Percentiles rank a stretch among this genome's conserved stretches.
phyloP scores from a whole-genome alignment of 2,113 vertebrate genomes.

The Lophius piscatorius region DNA sequence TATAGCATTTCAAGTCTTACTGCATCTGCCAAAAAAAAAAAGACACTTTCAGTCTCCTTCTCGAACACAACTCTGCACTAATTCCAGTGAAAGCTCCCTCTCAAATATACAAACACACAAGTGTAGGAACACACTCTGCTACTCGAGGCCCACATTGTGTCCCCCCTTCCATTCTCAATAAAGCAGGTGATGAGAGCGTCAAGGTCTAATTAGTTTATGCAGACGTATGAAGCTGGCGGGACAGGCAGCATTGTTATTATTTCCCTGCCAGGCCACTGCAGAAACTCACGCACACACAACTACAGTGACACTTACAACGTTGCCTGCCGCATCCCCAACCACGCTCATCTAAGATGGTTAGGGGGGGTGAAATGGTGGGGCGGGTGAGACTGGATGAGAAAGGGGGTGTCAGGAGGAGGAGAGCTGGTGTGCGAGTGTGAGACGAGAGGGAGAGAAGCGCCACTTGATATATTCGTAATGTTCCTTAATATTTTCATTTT shows the following conservation, averaged over 20 bases:
- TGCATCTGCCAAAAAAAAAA: constrained; percentile 23
- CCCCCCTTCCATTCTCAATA: constrained; percentile 78
- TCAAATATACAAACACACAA: constrained; percentile 57
- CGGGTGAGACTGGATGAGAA: constrained; percentile 53
- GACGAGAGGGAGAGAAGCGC: constrained; percentile 79
- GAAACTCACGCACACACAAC: constrained; percentile 48
- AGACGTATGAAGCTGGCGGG: constrained; percentile 88
- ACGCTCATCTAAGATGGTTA: constrained; percentile 56
- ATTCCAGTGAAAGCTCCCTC: constrained; percentile 46
- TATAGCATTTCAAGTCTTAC: constrained; percentile 26
- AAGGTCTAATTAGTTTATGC: constrained; percentile 92
- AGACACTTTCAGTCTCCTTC: constrained; percentile 28
- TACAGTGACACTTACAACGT: constrained; percentile 85
- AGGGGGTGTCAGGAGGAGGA: constrained; percentile 64
- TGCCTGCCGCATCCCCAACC: constrained; percentile 79
- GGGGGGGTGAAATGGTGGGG: constrained; percentile 35
- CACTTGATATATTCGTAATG: constrained; percentile 98
- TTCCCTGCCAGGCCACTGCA: constrained; percentile 83
- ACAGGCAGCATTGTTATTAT: constrained; percentile 92
- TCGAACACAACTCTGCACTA: constrained; percentile 46
- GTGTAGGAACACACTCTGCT: constrained; percentile 44
- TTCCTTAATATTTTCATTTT: constrained; percentile 99
- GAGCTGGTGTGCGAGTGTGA: constrained; percentile 52
- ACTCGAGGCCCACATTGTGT: constrained; percentile 58
- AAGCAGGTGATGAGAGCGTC: constrained; percentile 78